Percentiles rank a stretch among this genome's conserved stretches.
Conservation (phyloP, 2,113 vertebrate genomes). For the Deroptyus accipitrinus region DNA sequence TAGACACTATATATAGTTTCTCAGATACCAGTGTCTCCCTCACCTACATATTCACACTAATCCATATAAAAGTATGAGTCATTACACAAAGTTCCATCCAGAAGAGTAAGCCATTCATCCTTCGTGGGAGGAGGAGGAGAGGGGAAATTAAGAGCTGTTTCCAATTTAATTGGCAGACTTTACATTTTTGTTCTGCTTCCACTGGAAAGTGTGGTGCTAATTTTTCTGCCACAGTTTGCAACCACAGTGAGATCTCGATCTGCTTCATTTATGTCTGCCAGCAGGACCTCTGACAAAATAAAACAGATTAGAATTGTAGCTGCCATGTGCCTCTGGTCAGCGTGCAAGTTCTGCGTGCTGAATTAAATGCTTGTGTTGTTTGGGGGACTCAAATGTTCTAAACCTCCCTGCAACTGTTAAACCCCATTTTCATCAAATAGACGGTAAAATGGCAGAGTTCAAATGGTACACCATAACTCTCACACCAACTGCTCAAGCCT, state of each 20-base stretch:
- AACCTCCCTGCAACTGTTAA: not conserved
- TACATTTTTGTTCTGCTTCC: constrained; percentile 62
- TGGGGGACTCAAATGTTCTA: not conserved
- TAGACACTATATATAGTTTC: constrained; percentile 46
- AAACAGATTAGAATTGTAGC: not conserved
- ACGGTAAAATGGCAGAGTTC: not conserved
- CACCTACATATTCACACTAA: constrained; percentile 61
- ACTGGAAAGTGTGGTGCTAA: constrained; percentile 55
- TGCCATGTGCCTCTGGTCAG: not conserved
- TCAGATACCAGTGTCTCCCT: constrained; percentile 41
- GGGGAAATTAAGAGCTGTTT: constrained; percentile 64
- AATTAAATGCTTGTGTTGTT: not conserved
- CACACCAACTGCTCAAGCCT: not conserved
- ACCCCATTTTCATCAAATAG: not conserved
- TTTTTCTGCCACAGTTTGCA: constrained; percentile 50
- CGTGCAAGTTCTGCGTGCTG: not conserved
- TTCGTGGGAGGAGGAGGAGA: constrained; percentile 30
- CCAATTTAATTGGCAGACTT: constrained; percentile 69
- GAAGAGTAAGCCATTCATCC: constrained; percentile 60
- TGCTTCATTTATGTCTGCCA: not conserved
- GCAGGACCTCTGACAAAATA: not conserved
- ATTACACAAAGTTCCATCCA: constrained; percentile 59
- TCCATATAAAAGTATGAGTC: constrained; percentile 63
- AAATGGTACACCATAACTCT: not conserved
- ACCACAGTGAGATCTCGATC: not conserved